Conservation (phyloP, 1,140 invertebrate genomes). For the Lineus longissimus region DNA sequence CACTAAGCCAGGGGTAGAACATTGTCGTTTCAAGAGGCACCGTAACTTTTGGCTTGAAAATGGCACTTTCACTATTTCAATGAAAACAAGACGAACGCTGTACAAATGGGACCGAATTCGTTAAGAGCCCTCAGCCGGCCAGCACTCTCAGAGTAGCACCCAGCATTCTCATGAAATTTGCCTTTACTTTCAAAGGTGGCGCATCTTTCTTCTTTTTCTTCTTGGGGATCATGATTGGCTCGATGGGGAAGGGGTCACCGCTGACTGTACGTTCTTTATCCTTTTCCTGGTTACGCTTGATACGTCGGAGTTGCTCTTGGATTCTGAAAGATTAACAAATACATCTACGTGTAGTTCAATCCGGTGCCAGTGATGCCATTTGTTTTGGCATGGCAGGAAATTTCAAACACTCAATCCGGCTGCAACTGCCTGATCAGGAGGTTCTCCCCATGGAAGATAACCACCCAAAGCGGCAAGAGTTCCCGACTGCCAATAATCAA, state of each 20-base stretch:
- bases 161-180: too few relatives aligned
- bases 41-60: too few relatives aligned
- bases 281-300: slow-evolving; percentile 50
- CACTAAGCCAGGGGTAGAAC: too few relatives aligned
- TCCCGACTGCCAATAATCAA: too few relatives aligned
- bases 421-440: neutral
- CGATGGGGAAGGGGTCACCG: slow-evolving; percentile 7
- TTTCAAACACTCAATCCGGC: slow-evolving; percentile 5
- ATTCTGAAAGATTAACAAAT: slow-evolving; percentile 60
- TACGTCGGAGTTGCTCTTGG: slow-evolving; percentile 89
- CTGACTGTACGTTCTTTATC: neutral
- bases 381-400: neutral
- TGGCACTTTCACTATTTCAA: too few relatives aligned
- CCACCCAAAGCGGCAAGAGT: too few relatives aligned
- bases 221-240: slow-evolving; percentile 27
- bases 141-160: too few relatives aligned
- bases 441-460: too few relatives aligned
- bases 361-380: neutral
- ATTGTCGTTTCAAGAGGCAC: too few relatives aligned
- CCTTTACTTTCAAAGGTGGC: slow-evolving; percentile 30
- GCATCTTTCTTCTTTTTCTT: slow-evolving; percentile 47
- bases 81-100: too few relatives aligned
- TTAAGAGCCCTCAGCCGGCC: too few relatives aligned
- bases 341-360: neutral
- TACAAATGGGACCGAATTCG: too few relatives aligned